Conservation (phyloP, 1,140 invertebrate genomes). For the Drosophila nikananu region DNA sequence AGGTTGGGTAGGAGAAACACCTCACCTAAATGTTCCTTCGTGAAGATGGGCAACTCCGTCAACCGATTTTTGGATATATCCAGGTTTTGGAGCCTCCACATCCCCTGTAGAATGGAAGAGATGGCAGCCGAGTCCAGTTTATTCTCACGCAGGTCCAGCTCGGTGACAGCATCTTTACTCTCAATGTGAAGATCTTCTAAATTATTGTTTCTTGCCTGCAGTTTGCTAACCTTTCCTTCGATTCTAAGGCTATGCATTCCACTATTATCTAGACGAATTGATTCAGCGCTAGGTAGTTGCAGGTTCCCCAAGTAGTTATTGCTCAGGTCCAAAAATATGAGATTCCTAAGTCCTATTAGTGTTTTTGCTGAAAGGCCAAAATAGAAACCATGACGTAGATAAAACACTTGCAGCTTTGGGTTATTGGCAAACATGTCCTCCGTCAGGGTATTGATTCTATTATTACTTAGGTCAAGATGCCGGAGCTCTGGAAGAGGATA, state of each 20-base stretch:
- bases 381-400: slow-evolving; percentile 53
- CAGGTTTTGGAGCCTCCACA: slow-evolving; percentile 62
- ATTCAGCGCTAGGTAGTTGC: slow-evolving; percentile 25
- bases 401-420: slow-evolving; percentile 45
- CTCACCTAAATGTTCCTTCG: background rate
- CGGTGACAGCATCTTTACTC: slow-evolving; percentile 42
- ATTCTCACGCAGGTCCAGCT: slow-evolving; percentile 66
- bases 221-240: slow-evolving; percentile 38
- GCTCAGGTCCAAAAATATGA: slow-evolving; percentile 64
- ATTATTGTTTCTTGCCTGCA: slow-evolving; percentile 55
- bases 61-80: slow-evolving; percentile 66
- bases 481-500: slow-evolving; percentile 29
- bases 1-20: slow-evolving; percentile 3
- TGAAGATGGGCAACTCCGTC: slow-evolving; percentile 9
- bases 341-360: too few species aligned
- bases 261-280: slow-evolving; percentile 43
- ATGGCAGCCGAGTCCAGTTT: slow-evolving; percentile 15
- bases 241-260: slow-evolving; percentile 40
- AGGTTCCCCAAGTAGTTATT: slow-evolving; percentile 31
- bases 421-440: slow-evolving; percentile 37
- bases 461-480: slow-evolving; percentile 62
- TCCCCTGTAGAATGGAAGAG: slow-evolving; percentile 37
- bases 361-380: background rate
- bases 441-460: slow-evolving; percentile 42
- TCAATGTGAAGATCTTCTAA: slow-evolving; percentile 42